Conservation (phyloP, 2,888 invertebrate species). For the Nysson spinosus region DNA sequence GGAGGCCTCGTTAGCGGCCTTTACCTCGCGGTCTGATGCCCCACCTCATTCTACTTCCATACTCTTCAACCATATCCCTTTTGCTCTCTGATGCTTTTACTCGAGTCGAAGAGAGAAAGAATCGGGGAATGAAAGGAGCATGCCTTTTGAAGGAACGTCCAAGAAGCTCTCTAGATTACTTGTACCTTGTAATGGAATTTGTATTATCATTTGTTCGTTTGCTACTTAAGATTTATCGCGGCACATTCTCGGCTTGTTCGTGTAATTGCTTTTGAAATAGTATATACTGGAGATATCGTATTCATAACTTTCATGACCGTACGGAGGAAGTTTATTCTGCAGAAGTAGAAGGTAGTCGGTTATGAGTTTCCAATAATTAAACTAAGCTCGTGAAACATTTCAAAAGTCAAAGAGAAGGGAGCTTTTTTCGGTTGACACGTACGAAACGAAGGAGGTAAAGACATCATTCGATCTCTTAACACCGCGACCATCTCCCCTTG, state of each 20-base stretch:
- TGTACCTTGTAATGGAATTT: slow-evolving; percentile 33
- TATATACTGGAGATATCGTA: no score
- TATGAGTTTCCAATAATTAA: no score
- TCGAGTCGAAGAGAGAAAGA: not conserved
- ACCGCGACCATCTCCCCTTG: slow-evolving; percentile 31
- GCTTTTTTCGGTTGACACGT: slow-evolving; percentile 11
- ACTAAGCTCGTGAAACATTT: no score
- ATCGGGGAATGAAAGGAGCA: not conserved
- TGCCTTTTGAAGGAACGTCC: not conserved
- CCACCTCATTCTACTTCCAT: not conserved
- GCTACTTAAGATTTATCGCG: slow-evolving; percentile 32
- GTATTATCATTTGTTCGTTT: slow-evolving; percentile 38
- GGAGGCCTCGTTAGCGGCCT: slow-evolving; percentile 63
- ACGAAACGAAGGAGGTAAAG: slow-evolving; percentile 31
- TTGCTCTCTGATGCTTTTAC: slow-evolving; percentile 16
- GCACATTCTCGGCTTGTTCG: no score
- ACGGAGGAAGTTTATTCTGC: no score
- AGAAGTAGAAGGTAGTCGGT: no score
- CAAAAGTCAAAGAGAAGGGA: not conserved
- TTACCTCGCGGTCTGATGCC: slow-evolving; percentile 47
- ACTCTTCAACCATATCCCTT: slow-evolving; percentile 8
- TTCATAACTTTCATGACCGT: no score
- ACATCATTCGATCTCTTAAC: slow-evolving; percentile 17
- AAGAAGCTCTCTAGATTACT: not conserved
- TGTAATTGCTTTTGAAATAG: no score